Evolutionary conservation across 2,113 vertebrate genomes (phyloP), one percentile per base, ranked within the genome.

Genomic region (Girardinichthys multiradiatus): DNA sequence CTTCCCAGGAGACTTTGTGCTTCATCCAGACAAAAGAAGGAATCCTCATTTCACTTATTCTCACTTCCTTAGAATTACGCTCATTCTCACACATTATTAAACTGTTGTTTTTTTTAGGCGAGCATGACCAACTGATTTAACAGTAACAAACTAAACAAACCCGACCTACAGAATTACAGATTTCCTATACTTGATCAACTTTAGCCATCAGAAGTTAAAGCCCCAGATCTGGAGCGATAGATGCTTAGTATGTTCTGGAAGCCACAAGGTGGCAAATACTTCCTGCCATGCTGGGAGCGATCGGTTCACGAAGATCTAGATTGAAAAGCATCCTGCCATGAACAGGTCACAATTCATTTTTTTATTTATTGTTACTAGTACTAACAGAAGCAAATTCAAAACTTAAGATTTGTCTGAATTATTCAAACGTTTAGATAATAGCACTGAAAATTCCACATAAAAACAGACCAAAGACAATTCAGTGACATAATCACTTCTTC

Each of bases 1-100:
- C 81, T 83, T 92, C 88, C 87, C 87, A 77, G 88, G 89, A 93
- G 87, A 88, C 90, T 92, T 87, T 75, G 81, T 80, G 86, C 86
- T 92, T 86, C 76, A 81, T 77, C 54, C 63, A 84, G 75, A 94
- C 91, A 90, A 93, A 92, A 86, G 81, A 79, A 71, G 57, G 81
- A 87, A 76, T 83, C 76, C 80, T 81, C 77, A 67, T 76, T 77
- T 86, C 76, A 77, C 35, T 81, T 79, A 39, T 71, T 66, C 68
- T 86, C 76, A 79, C 30, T 57, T 65, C 12, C 51, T 70, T 58
- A 28, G 33, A 45, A 33, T 14, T 48, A n/a, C 61, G 28, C 62
- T 1, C 57, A 51, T 57, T 26, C 74, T 1, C 68, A 64, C 51
- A 66, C 35, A 30, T 15, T 57, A n/a, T 45, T 9, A 61, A 61